Evolutionary conservation across 2,113 vertebrate species (phyloP).

Genomic region (Grantiella picta): DNA sequence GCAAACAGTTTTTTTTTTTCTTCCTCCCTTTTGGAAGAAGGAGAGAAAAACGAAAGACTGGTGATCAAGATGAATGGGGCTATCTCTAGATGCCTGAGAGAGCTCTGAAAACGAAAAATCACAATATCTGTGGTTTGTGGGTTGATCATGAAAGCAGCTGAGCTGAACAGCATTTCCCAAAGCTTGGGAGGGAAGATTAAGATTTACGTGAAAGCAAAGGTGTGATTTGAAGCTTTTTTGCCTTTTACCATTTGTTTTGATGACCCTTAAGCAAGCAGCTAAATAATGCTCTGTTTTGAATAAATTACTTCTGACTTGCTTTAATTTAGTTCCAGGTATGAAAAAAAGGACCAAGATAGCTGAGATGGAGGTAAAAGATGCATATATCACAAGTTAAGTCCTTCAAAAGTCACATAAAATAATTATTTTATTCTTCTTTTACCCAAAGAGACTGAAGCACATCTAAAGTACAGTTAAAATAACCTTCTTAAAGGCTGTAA

Average conservation of each 20-base stretch:
- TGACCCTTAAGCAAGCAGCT: background rate
- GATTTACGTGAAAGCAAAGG: background rate
- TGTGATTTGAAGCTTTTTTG: background rate
- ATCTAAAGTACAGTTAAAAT: background rate
- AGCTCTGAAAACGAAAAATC: conserved; percentile 5
- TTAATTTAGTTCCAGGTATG: background rate
- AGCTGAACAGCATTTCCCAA: background rate
- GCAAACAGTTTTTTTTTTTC: background rate
- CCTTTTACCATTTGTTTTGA: background rate
- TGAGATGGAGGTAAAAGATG: background rate
- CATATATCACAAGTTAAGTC: background rate
- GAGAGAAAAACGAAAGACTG: background rate
- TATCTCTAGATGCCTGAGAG: background rate
- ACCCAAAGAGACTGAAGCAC: background rate
- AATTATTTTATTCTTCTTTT: background rate
- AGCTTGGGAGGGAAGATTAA: background rate
- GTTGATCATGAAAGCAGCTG: background rate
- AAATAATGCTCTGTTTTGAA: background rate
- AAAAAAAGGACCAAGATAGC: background rate
- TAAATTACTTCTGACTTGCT: background rate
- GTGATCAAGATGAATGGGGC: background rate
- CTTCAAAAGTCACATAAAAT: background rate
- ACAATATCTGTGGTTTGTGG: background rate
- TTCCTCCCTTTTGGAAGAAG: background rate
- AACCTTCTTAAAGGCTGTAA: background rate